Evolutionary conservation across 1,140 invertebrate genomes (phyloP), one percentile per base, ranked within the genome.

Genomic region (Globodera rostochiensis): DNA sequence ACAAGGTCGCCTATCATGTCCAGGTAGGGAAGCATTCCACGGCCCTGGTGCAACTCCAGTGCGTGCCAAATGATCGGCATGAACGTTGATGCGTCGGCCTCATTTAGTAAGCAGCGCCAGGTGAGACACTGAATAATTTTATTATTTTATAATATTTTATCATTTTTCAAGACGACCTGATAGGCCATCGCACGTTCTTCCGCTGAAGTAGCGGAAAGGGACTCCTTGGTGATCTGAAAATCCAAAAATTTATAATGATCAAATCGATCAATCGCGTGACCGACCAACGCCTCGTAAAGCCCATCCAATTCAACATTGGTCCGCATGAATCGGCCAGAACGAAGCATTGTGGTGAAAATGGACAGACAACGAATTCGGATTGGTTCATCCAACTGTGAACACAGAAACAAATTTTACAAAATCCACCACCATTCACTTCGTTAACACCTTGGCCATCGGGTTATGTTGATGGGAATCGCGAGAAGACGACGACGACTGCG

Each of bases 221-320:
- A 71, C n/a, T 71, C 69, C 36, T 47, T 36, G n/a, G 69, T 71
- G 69, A 64, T 64, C 57, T 64, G 57, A 0, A 64, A 64, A 36
- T 36, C 36, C 36, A 36, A 36, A 36, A 36, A 36, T 36, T 36
- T 36, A 36, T 3, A 36, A 19, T 64, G 57, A 64, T 64, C 36
- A 15, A 64, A 64, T 64, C 19, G 15, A 64, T 6, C 6, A 15
- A 64, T 15, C 15, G 13, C 57, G 15, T 25, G 13, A 64, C 57
- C 57, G 15, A 80, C 79, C 25, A 80, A 66, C 9, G 79, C 36
- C 21, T 80, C 79, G 73, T 80, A 77, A 9, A 80, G 67, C 21
- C 79, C 79, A 53, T 80, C 73, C 25, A 80, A 47, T 46, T 80
- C 79, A 8, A 73, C 75, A 8, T 49, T 80, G 4, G 36, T 47